These are phyloP conservation scores for Agrochola circellaris DNA, from an alignment of 2,888 invertebrate species.

Conservation along the genomic window DNA sequence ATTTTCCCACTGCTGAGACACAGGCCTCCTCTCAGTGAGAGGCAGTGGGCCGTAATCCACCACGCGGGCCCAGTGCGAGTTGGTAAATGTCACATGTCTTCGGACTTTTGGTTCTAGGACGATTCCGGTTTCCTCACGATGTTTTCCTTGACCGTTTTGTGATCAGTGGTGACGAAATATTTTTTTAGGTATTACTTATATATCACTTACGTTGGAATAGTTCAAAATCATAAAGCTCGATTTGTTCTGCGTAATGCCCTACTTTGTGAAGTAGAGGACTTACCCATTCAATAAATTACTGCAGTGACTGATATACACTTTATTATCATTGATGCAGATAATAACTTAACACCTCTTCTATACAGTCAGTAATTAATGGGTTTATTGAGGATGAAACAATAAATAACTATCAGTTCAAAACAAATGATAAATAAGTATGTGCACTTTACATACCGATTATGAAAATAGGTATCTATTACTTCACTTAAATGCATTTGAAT, in stretches of 20 bases:
- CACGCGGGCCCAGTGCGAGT: too few species aligned
- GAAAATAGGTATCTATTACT: not conserved
- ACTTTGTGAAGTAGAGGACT: not conserved
- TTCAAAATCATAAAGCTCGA: not conserved
- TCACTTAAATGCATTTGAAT: not conserved
- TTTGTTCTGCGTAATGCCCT: not conserved
- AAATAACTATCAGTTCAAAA: slow-evolving; percentile 7
- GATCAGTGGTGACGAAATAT: too few species aligned
- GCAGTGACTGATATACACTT: not conserved
- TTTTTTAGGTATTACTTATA: too few species aligned
- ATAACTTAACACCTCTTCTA: slow-evolving; percentile 3
- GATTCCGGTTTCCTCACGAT: too few species aligned
- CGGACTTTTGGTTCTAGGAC: too few species aligned
- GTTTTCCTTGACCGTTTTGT: too few species aligned
- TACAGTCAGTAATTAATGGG: not conserved
- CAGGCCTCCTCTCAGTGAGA: too few species aligned
- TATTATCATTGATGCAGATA: slow-evolving; percentile 31
- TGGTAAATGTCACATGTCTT: too few species aligned
- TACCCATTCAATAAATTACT: slow-evolving; percentile 8
- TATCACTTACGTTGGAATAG: too few species aligned
- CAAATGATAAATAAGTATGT: not conserved
- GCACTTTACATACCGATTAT: not conserved
- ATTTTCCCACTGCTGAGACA: too few species aligned
- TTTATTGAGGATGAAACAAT: slow-evolving; percentile 8
- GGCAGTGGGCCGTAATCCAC: too few species aligned